Evolutionary conservation across 2,797 vertebrate genomes (phyloP), one percentile per base, ranked within the genome.

Genomic region (Siniperca undulata): DNA sequence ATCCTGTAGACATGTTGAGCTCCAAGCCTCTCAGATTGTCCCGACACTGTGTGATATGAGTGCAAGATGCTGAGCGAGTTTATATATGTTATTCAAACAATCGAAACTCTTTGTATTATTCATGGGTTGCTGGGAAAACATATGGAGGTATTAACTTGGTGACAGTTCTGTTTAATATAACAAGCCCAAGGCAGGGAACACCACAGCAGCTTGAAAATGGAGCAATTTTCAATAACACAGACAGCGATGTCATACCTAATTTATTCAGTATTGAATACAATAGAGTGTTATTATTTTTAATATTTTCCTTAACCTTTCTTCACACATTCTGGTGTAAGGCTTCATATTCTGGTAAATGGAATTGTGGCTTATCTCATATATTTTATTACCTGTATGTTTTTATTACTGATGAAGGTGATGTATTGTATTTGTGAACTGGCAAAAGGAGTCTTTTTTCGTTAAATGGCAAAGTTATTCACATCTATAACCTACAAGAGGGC

Each of bases 71-170:
- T 6, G 71, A 65, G 56, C 8, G 27, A 55, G 82, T 89, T 91
- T 86, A 61, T 88, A 67, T 82, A 72, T 77, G 86, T 83, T 84
- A 83, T 86, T 88, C 77, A 91, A 80, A 87, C 74, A 76, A 62
- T 92, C 66, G 38, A 83, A 91, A 92, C 66, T 70, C n/a, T 59
- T 65, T 95, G 64, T 85, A 93, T 93, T 93, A 94, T 95, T 93
- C 87, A 94, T 92, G 85, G 67, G 22, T 68, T 60, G 61, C 74
- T 83, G 73, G 34, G 74, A 86, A 85, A 92, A 85, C 85, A 90
- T 85, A 88, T 91, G 81, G 89, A 61, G 58, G 78, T 75, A 88
- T 92, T 89, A 90, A 87, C 83, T 83, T 44, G 80, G 86, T 90
- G 82, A 85, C 87, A 89, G 83, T 82, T 77, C 36, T 88, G 83